Percentiles rank a stretch among this genome's conserved stretches.
Conservation (phyloP, 1,140 invertebrate species). For the Lysiphlebus fabarum region DNA sequence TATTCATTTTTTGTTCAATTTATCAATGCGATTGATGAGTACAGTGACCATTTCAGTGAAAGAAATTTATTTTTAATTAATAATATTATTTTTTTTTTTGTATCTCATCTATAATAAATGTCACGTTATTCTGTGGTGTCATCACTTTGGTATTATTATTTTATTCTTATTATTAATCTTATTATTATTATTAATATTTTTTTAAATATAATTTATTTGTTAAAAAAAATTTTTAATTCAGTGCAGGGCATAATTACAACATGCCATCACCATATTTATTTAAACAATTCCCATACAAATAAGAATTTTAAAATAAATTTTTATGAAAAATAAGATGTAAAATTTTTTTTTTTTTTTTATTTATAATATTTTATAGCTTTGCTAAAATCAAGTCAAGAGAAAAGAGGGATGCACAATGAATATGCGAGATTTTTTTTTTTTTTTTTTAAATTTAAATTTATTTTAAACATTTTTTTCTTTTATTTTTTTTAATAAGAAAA, state of each 20-base stretch:
- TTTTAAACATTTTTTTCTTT: not conserved
- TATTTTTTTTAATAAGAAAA: not conserved
- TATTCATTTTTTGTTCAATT: slow-evolving; percentile 28
- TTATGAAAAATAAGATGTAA: not conserved
- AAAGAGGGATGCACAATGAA: slow-evolving; percentile 55
- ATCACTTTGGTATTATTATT: slow-evolving; percentile 20
- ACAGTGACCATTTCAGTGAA: slow-evolving; percentile 57
- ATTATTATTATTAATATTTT: slow-evolving; percentile 6
- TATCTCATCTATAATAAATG: slow-evolving; percentile 4
- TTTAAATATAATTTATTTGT: slow-evolving; percentile 5
- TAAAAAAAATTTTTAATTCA: not conserved
- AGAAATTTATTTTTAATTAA: slow-evolving; percentile 34
- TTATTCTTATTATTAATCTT: not conserved
- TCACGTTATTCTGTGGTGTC: slow-evolving; percentile 53
- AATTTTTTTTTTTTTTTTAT: slow-evolving; percentile 7
- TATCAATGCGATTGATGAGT: slow-evolving; percentile 38
- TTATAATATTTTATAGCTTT: slow-evolving; percentile 33
- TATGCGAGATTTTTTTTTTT: slow-evolving; percentile 53
- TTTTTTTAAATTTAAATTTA: not conserved
- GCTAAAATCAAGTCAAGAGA: slow-evolving; percentile 46
- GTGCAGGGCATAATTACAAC: slow-evolving; percentile 1
- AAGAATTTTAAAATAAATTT: not conserved
- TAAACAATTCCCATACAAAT: slow-evolving; percentile 14
- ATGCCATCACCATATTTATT: slow-evolving; percentile 23
- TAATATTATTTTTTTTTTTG: not conserved